Percentiles rank a stretch among this genome's conserved stretches.
phyloP scores from a whole-genome alignment of 2,113 vertebrate genomes.

The Xiphias gladius region DNA sequence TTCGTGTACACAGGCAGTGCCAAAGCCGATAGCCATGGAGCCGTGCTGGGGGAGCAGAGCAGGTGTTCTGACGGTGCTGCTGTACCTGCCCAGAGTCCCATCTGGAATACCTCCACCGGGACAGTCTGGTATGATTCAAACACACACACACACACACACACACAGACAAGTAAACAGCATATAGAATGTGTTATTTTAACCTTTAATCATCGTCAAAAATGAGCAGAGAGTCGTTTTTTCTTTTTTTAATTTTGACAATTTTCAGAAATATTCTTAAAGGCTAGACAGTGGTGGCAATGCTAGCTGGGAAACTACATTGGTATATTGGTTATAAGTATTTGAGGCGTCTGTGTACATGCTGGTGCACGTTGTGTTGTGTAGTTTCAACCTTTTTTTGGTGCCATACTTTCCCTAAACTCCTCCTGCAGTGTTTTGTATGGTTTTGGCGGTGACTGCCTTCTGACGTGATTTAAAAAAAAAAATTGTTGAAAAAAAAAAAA shows the following conservation, averaged over 20 bases:
- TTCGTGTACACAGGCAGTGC: conserved; percentile 50
- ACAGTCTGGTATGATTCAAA: conserved; percentile 74
- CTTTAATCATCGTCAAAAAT: too few relatives aligned
- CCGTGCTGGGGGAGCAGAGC: conserved; percentile 77
- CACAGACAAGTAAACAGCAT: background rate
- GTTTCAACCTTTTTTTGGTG: background rate
- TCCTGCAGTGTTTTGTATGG: background rate
- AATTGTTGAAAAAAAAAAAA: background rate
- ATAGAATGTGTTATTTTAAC: background rate
- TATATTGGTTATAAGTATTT: fast-evolving
- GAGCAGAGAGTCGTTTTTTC: too few relatives aligned
- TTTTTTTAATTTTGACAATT: background rate
- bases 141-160: conserved; percentile 20
- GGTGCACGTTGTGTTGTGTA: too few relatives aligned
- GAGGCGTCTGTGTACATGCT: background rate
- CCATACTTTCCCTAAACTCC: background rate
- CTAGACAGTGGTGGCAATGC: background rate
- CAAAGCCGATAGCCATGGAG: conserved; percentile 75
- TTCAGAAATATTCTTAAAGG: too few relatives aligned
- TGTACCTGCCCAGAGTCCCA: conserved; percentile 75
- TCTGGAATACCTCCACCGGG: conserved; percentile 76
- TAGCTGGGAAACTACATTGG: background rate
- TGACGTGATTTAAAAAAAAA: background rate
- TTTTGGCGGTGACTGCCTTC: background rate
- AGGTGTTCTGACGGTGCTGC: conserved; percentile 78